Evolutionary conservation across 2,797 vertebrate genomes (phyloP), one percentile per base, ranked within the genome.

Genomic region (Eleutherodactylus coqui): DNA sequence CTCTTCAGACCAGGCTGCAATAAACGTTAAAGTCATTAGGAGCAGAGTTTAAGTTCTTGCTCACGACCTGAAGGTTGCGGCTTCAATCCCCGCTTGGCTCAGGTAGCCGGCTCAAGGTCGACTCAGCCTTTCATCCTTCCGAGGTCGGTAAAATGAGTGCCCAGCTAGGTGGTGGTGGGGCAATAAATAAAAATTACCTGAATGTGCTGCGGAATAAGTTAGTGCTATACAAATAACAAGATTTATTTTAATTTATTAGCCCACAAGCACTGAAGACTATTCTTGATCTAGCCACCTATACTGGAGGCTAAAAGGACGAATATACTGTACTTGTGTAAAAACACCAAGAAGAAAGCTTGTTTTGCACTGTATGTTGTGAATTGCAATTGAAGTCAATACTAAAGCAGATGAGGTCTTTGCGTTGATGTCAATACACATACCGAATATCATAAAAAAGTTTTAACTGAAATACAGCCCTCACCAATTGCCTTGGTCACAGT

Each of bases 401-500:
- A 8, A 55, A 21, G 3, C 9, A 55, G 21, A 58, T n/a, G 1
- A 9, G 53, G 1, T 58, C 53, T 5, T 58, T 19, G 51, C 7
- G 2, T 19, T 3, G 6, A 24, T 16, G 1, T 32, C 3, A 29
- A 13, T 34, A 34, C 1, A 5, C 13, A 64, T 17, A 64, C 62
- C 34, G 62, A 7, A 9, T 7, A 64, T 34, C 3, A 62, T 32
- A 60, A 60, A 51, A 19, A 19, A 19, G 5, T 10, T n/a, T 27
- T 13, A 11, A 11, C 17, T 3, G 21, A 41, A 24, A 41, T 24
- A 70, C 21, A 77, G n/a, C 1, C 27, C 95, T 94, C 90, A 97
- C 97, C 96, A 87, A 96, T 89, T 79, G 96, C 95, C 89, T 92
- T 92, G 27, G 90, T 16, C 0, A 96, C 85, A 60, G 87, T 36